phyloP scores from a whole-genome alignment of 2,797 vertebrate genomes.

The Acanthiza pusilla region DNA sequence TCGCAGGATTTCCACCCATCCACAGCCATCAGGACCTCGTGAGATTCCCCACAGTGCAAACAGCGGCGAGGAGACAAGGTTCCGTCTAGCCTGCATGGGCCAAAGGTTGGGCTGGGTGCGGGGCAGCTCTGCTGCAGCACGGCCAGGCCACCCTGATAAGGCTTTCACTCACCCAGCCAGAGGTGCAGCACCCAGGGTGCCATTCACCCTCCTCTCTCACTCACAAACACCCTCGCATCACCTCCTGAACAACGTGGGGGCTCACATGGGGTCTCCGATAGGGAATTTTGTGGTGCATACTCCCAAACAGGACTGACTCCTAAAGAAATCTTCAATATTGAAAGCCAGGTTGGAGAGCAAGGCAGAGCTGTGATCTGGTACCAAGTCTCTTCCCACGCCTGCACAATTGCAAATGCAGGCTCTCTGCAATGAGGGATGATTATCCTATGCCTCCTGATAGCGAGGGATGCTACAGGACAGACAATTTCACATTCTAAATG shows the following conservation, averaged over 20 bases:
- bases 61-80: neutral
- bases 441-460: neutral
- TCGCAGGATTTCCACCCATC: neutral
- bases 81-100: neutral
- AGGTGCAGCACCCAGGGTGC: neutral
- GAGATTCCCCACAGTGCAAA: neutral
- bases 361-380: neutral
- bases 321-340: neutral
- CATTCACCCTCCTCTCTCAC: neutral
- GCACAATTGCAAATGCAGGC: neutral
- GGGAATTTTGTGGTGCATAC: neutral
- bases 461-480: neutral
- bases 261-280: accelerated
- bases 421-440: neutral
- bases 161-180: neutral
- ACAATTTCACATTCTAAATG: neutral
- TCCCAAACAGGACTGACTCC: accelerated
- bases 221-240: neutral
- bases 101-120: slow-evolving; percentile 1
- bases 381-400: neutral
- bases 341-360: neutral
- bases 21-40: neutral
- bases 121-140: neutral
- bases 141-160: neutral
- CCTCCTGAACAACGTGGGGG: accelerated